Conservation (phyloP, 2,888 invertebrate genomes). For the Stenichneumon culpator region DNA sequence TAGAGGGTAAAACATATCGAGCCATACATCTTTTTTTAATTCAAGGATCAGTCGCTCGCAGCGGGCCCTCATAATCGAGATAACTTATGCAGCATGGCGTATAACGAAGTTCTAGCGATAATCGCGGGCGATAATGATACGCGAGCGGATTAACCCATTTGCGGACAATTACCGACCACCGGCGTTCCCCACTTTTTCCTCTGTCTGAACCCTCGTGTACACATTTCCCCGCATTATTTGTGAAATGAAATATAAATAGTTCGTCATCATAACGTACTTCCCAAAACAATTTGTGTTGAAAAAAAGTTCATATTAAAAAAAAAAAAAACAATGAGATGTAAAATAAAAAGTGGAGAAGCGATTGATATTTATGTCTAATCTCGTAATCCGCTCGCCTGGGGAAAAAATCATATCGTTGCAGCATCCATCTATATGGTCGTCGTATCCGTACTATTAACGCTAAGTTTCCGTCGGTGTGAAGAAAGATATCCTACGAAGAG, state of each 20-base stretch:
- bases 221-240: not conserved
- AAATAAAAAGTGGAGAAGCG: not conserved
- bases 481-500: constrained; percentile 51
- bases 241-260: not conserved
- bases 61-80: constrained; percentile 20
- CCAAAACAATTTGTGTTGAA: not conserved
- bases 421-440: constrained; percentile 26
- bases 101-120: constrained; percentile 30
- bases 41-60: constrained; percentile 29
- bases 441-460: constrained; percentile 23
- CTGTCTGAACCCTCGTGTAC: not conserved
- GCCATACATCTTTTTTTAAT: not conserved
- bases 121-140: constrained; percentile 34
- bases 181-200: not conserved
- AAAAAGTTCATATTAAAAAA: not conserved
- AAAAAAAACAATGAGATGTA: not conserved
- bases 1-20: not conserved
- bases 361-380: not conserved
- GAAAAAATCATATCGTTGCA: not conserved
- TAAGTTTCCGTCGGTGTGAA: constrained; percentile 47
- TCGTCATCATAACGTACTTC: not conserved
- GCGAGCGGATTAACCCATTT: constrained; percentile 17
- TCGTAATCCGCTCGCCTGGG: not conserved
- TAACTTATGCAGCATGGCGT: constrained; percentile 1
- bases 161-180: constrained; percentile 10